Base-by-base conservation (phyloP, 1,140 invertebrate genomes). In the Saccostrea echinata region DNA sequence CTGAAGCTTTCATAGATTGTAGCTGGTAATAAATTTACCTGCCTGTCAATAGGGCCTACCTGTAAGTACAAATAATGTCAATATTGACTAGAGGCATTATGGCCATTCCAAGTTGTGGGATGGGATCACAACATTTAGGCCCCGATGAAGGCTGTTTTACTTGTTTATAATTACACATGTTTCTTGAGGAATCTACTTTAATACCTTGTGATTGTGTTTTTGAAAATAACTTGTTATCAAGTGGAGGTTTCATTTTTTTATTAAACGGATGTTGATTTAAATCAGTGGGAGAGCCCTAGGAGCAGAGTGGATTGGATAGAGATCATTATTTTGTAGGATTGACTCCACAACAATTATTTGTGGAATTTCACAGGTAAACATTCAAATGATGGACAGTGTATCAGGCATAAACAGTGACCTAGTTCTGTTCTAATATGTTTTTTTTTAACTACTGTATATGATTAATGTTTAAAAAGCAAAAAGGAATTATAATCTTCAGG, bases 1-100 rank as follows among this genome's bases (percentile, higher is more conserved):
- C 9, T 76, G 30, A 16, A 13, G 68, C 68, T 76, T 76, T 76
- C 68, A 76, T 76, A 76, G 68, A 76, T 76, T 76, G 68, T 76
- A 76, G 68, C 68, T 76, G 68, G 68, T 76, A 76, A 76, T 76
- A 76, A 76, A 76, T 76, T 76, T 76, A 76, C 68, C 68, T 8
- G 68, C 13, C 68, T 76, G 68, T 76, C 68, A 76, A 76, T 76
- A 27, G 68, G 11, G 68, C 68, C 68, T 76, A 76, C 68, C 68
- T 76, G 68, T 76, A 76, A 30, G 30, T 76, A 76, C 68, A 76
- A 76, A 76, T 76, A 76, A 30, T 18, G 68, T 76, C 68, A 76
- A 76, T 76, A 76, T 76, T 76, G 68, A 76, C 68, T 76, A 8
- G 27, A 76, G 68, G 68, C 68, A 76, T 76, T 76, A 76, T 33